Evolutionary conservation across 2,888 invertebrate species (phyloP).

Genomic region (Andrena camellia): DNA sequence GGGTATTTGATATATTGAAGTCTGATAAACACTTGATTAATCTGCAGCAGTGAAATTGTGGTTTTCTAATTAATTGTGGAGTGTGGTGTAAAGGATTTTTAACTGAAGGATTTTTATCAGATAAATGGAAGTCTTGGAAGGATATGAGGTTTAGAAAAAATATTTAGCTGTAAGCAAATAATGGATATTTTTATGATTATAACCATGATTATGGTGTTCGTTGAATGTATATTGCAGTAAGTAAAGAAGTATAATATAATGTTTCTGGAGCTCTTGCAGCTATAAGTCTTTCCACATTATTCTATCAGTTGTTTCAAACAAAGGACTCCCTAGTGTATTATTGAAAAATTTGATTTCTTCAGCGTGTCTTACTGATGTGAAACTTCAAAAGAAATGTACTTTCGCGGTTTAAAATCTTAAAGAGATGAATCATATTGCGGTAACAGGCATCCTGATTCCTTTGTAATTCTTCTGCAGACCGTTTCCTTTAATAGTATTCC

Average conservation of each 20-base stretch:
- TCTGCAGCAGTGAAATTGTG: too few species aligned
- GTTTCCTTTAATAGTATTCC: neutral
- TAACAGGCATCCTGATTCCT: neutral
- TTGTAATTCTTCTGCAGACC: neutral
- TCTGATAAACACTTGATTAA: too few species aligned
- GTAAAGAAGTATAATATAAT: neutral
- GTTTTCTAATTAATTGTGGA: too few species aligned
- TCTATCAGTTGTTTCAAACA: constrained; percentile 12
- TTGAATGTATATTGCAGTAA: too few species aligned
- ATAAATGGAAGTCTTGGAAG: too few species aligned
- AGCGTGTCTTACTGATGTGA: neutral
- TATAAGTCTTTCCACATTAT: neutral
- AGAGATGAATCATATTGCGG: neutral
- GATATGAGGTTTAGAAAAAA: too few species aligned
- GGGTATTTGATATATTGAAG: too few species aligned
- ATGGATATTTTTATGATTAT: too few species aligned
- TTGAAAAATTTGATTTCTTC: constrained; percentile 8
- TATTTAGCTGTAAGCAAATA: too few species aligned
- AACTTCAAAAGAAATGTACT: constrained; percentile 6
- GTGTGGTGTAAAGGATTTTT: too few species aligned
- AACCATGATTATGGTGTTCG: too few species aligned
- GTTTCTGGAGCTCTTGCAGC: neutral
- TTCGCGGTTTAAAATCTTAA: neutral
- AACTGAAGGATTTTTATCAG: too few species aligned
- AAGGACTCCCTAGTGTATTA: neutral